These are phyloP conservation scores for Pimpla rufipes DNA, from an alignment of 2,888 invertebrate genomes.

Conservation along the genomic window DNA sequence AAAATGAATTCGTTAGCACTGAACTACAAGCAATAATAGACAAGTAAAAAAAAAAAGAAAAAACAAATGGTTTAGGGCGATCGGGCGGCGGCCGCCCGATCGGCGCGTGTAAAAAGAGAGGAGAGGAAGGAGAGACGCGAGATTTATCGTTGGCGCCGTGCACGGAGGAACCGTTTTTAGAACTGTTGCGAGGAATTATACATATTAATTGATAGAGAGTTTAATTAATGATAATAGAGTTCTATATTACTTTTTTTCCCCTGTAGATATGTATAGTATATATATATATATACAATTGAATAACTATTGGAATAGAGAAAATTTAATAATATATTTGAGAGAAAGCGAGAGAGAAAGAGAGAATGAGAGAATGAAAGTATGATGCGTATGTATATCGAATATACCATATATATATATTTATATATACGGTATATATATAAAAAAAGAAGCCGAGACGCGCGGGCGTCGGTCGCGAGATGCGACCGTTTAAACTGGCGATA, in stretches of 20 bases:
- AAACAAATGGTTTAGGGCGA: slow-evolving; percentile 49
- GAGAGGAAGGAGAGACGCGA: neutral
- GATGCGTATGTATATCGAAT: slow-evolving; percentile 56
- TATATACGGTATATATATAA: slow-evolving; percentile 62
- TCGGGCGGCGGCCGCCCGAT: slow-evolving; percentile 18
- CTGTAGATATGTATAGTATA: slow-evolving; percentile 85
- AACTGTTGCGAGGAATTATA: slow-evolving; percentile 81
- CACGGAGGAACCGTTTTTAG: slow-evolving; percentile 77
- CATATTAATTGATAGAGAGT: slow-evolving; percentile 84
- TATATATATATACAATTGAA: slow-evolving; percentile 79
- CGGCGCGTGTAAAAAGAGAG: neutral
- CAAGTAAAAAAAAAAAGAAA: slow-evolving; percentile 65
- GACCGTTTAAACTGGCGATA: slow-evolving; percentile 5
- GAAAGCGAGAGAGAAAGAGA: slow-evolving; percentile 68
- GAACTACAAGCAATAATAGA: slow-evolving; percentile 84
- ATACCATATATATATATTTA: slow-evolving; percentile 55
- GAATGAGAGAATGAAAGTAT: slow-evolving; percentile 2
- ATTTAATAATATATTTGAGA: slow-evolving; percentile 82
- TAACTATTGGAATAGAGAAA: slow-evolving; percentile 82
- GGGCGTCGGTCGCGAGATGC: slow-evolving; percentile 49
- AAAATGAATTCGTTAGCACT: slow-evolving; percentile 83
- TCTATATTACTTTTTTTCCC: slow-evolving; percentile 83
- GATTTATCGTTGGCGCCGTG: slow-evolving; percentile 22
- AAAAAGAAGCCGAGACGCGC: slow-evolving; percentile 43
- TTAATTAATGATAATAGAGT: slow-evolving; percentile 84